Evolutionary conservation across 2,888 invertebrate genomes (phyloP), one percentile per base, ranked within the genome.

Genomic region (Hirtodrosophila cameraria): DNA sequence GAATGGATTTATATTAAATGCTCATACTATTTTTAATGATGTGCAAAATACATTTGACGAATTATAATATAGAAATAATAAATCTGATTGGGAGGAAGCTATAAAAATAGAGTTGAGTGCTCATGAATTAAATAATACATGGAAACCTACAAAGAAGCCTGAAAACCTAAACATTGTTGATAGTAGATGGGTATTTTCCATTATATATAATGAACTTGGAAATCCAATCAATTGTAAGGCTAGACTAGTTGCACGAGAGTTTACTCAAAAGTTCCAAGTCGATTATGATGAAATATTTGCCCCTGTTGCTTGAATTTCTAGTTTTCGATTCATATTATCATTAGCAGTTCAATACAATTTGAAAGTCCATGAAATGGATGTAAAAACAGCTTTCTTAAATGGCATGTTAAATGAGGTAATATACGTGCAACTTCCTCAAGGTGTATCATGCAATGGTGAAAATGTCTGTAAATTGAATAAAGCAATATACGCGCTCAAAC

Each of bases 331-430:
- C 3, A 36, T 36, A 36, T 15, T 36, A n/a, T 36, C 18, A 11
- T n/a, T 65, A 60, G 7, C 67, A 74, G 33, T 49, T 65, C 1
- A 64, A 65, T 50, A 55, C 65, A 8, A 69, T 62, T 30, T 36
- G 9, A 36, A 20, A 36, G 20, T 36, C 1, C 36, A 36, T 36
- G n/a, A 36, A 5, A 36, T 36, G 36, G 36, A 36, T 20, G 36
- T 36, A 9, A 36, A 36, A 20, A 36, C 36, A 9, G 36, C 36
- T 16, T 71, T 71, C 46, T 49, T 42, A 71, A 82, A 64, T 30
- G 66, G 69, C 13, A 31, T 18, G 13, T 43, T 69, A 8, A 49
- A 63, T 20, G 63, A 66, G 27, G 61, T 66, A 49, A 58, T 69
- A n/a, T 66, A 61, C 23, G 63, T 69, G 61, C 23, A 30, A 18